These are phyloP conservation scores for Drosophila oshimai DNA, from an alignment of 1,140 invertebrate genomes.

Conservation along the genomic window DNA sequence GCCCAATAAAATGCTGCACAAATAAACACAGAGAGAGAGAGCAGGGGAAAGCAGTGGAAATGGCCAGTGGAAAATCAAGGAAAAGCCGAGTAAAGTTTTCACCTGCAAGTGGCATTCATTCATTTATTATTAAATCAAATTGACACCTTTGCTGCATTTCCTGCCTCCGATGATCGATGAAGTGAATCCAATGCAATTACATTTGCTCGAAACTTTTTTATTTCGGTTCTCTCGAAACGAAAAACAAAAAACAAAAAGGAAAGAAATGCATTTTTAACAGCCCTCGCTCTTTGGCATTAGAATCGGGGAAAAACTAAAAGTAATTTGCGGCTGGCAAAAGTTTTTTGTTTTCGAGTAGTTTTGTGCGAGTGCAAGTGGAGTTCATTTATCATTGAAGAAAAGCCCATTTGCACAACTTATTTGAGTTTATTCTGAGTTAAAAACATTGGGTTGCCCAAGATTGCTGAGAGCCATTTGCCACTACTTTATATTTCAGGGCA, in stretches of 20 bases:
- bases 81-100: neutral
- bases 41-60: neutral
- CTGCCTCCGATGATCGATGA: slow-evolving; percentile 7
- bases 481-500: neutral
- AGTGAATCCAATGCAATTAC: slow-evolving; percentile 25
- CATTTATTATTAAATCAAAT: slow-evolving; percentile 74
- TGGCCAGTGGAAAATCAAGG: neutral
- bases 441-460: neutral
- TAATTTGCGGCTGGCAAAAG: slow-evolving; percentile 26
- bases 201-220: slow-evolving; percentile 12
- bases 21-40: slow-evolving; percentile 42
- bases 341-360: slow-evolving; percentile 20
- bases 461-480: neutral
- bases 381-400: slow-evolving; percentile 28
- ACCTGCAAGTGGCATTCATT: slow-evolving; percentile 52
- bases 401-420: neutral
- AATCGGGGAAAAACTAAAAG: slow-evolving; percentile 22
- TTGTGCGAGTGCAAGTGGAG: slow-evolving; percentile 25
- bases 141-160: slow-evolving; percentile 49
- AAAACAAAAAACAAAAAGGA: neutral
- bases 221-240: neutral
- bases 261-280: slow-evolving; percentile 20
- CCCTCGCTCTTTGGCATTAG: slow-evolving; percentile 6
- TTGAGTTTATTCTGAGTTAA: neutral
- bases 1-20: slow-evolving; percentile 61